A percentile compares a stretch with the other conserved stretches of the same genome.
Evolutionary conservation across 2,113 vertebrate species (phyloP).

Genomic region (Austrofundulus limnaeus): DNA sequence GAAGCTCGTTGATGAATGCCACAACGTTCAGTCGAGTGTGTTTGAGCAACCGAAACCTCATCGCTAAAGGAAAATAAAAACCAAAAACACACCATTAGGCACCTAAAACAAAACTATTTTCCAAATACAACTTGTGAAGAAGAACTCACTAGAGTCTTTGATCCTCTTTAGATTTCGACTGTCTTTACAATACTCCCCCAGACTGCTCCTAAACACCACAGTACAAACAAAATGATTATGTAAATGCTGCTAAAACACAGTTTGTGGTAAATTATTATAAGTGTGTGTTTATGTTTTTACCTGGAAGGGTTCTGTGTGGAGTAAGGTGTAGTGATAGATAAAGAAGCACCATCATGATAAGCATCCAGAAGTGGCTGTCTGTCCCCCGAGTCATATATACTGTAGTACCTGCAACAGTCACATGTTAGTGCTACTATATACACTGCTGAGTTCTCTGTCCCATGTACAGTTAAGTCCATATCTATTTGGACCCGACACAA

Average conservation of each 20-base stretch:
- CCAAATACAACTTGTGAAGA: not conserved
- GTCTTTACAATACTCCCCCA: slow-evolving; percentile 86
- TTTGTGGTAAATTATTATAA: not conserved
- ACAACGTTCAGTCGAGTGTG: slow-evolving; percentile 87
- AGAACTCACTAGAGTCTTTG: slow-evolving; percentile 86
- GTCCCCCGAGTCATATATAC: slow-evolving; percentile 87
- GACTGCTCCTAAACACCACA: slow-evolving; percentile 74
- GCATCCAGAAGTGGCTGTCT: slow-evolving; percentile 88
- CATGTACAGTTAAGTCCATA: too few species aligned
- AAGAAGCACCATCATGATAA: slow-evolving; percentile 89
- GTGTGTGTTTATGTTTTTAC: slow-evolving; percentile 57
- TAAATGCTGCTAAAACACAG: not conserved
- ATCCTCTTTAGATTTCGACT: slow-evolving; percentile 87
- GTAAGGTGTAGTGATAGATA: slow-evolving; percentile 85
- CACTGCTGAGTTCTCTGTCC: too few species aligned
- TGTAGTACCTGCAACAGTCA: slow-evolving; percentile 81
- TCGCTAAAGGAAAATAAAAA: slow-evolving; percentile 62
- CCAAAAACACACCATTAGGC: slow-evolving; percentile 2
- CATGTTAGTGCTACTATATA: not conserved
- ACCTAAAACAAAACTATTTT: not conserved
- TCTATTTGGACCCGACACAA: too few species aligned
- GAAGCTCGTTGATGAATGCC: slow-evolving; percentile 89
- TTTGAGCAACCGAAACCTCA: slow-evolving; percentile 84
- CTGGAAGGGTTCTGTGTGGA: slow-evolving; percentile 80
- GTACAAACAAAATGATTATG: not conserved